Percentiles rank a stretch among this genome's conserved stretches.
Evolutionary conservation across 2,888 invertebrate genomes (phyloP).

Genomic region (Ichneumoninae sp.): DNA sequence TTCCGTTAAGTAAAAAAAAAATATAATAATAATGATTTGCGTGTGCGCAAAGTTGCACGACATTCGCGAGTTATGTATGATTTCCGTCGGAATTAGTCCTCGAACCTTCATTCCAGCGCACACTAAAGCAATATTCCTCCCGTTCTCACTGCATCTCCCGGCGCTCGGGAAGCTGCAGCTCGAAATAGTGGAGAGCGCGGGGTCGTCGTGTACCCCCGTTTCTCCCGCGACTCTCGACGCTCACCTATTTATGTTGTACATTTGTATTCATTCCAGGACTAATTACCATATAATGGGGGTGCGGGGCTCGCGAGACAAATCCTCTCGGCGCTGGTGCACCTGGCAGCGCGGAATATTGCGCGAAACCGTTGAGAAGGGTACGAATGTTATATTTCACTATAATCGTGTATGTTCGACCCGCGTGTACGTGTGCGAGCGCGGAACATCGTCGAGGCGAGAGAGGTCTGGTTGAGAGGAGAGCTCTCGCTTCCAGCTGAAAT

Average conservation of each 20-base stretch:
- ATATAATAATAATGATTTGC: neutral
- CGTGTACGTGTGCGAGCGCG: neutral
- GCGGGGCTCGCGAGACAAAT: constrained; percentile 29
- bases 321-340: constrained; percentile 6
- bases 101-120: neutral
- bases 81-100: constrained; percentile 8
- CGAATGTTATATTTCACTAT: constrained; percentile 58
- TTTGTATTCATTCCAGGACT: constrained; percentile 75
- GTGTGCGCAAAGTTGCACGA: neutral
- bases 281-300: constrained; percentile 73
- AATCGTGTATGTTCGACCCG: constrained; percentile 3
- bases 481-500: neutral
- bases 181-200: constrained; percentile 12
- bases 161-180: neutral
- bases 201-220: neutral
- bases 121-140: neutral
- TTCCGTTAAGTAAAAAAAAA: neutral
- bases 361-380: constrained; percentile 51
- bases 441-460: constrained; percentile 1
- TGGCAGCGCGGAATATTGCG: constrained; percentile 51
- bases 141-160: neutral
- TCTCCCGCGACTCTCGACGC: constrained; percentile 34
- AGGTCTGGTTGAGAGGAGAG: constrained; percentile 9
- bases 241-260: constrained; percentile 71
- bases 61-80: neutral